A percentile compares a stretch with the other conserved stretches of the same genome.
Evolutionary conservation across 2,888 invertebrate species (phyloP).

Genomic region (Lochmaea capreae): DNA sequence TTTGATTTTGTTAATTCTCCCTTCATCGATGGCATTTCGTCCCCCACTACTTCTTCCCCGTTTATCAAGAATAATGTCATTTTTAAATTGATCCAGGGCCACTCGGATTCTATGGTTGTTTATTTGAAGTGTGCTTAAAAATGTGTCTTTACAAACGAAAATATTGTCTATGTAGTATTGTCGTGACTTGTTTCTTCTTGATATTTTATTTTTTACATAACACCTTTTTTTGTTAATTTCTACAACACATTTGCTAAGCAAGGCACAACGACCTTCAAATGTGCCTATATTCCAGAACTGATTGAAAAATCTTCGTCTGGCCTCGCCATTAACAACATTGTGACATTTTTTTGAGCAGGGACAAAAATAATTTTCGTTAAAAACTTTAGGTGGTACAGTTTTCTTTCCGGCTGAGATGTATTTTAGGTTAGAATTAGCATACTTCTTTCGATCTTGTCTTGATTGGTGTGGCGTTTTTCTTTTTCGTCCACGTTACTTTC

Average conservation of each 20-base stretch:
- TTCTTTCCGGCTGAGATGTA: constrained; percentile 22
- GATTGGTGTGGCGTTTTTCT: constrained; percentile 18
- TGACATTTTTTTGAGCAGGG: constrained; percentile 18
- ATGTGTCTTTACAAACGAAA: too few species aligned
- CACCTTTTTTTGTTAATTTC: constrained; percentile 24
- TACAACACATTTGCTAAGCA: constrained; percentile 19
- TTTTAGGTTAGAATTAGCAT: constrained; percentile 14
- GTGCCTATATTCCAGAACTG: constrained; percentile 31
- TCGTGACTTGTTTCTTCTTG: constrained; percentile 25
- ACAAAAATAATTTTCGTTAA: constrained; percentile 26
- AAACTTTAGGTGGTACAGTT: constrained; percentile 19
- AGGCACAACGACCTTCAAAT: too few species aligned
- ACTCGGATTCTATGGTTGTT: too few species aligned
- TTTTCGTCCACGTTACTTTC: constrained; percentile 31
- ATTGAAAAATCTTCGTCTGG: constrained; percentile 21
- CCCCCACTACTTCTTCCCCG: too few species aligned
- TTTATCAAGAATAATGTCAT: too few species aligned
- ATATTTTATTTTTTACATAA: constrained; percentile 23
- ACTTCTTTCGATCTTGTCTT: constrained; percentile 19
- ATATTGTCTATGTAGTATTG: constrained; percentile 16
- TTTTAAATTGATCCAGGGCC: too few species aligned
- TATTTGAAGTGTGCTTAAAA: too few species aligned
- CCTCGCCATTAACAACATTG: constrained; percentile 5
- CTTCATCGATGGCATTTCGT: too few species aligned
- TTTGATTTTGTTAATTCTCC: too few species aligned